These are phyloP conservation scores for Erithacus rubecula DNA, from an alignment of 2,797 vertebrate genomes.

Conservation along the genomic window DNA sequence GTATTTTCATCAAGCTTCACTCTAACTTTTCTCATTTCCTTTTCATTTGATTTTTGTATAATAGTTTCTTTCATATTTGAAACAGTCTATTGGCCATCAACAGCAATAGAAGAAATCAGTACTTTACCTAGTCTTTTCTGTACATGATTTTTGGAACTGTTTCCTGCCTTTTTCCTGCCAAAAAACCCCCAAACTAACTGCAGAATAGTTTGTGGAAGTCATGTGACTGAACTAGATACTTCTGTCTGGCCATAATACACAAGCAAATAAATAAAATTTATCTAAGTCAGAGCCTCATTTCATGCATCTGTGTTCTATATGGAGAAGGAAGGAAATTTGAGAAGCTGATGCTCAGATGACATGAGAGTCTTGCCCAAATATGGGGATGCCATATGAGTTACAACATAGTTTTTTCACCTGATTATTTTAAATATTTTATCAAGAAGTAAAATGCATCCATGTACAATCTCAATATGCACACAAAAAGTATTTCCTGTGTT, in stretches of 20 bases:
- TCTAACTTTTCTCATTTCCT: neutral
- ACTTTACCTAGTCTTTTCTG: neutral
- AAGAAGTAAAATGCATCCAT: neutral
- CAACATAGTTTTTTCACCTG: neutral
- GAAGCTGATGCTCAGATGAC: neutral
- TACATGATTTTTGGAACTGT: neutral
- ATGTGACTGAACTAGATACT: neutral
- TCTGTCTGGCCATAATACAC: neutral
- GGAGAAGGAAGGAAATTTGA: neutral
- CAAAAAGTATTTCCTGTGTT: neutral
- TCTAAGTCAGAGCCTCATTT: neutral
- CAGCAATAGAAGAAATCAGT: neutral
- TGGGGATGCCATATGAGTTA: neutral
- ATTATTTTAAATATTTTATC: neutral
- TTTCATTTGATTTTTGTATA: neutral
- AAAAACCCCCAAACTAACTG: neutral
- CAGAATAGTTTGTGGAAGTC: neutral
- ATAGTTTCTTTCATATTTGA: neutral
- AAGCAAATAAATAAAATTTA: neutral
- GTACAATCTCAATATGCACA: neutral
- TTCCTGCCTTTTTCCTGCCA: neutral
- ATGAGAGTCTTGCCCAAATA: neutral
- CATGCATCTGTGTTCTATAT: neutral
- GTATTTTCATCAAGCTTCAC: neutral
- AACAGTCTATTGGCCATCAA: neutral